phyloP scores from a whole-genome alignment of 2,888 invertebrate species.

The Tuberolachnus salignus region DNA sequence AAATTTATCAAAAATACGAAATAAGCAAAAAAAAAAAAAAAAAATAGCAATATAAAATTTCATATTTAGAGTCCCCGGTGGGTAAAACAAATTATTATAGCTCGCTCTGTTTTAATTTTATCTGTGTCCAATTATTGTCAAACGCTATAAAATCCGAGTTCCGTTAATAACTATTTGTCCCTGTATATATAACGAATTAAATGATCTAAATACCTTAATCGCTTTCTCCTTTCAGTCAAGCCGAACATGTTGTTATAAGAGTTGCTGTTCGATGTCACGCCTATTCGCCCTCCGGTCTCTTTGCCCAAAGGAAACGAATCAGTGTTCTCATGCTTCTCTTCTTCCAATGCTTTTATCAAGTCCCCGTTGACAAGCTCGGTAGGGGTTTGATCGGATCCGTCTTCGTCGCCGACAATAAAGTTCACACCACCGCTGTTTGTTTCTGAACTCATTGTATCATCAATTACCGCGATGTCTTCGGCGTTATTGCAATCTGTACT shows the following conservation, averaged over 20 bases:
- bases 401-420: conserved; percentile 58
- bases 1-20: too few relatives aligned
- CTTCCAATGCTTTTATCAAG: conserved; percentile 54
- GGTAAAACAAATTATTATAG: too few relatives aligned
- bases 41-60: too few relatives aligned
- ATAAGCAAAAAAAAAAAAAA: too few relatives aligned
- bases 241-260: conserved; percentile 62
- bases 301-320: conserved; percentile 60
- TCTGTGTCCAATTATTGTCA: too few relatives aligned
- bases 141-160: too few relatives aligned
- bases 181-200: background rate
- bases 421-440: conserved; percentile 54
- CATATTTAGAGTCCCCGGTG: too few relatives aligned
- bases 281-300: conserved; percentile 57
- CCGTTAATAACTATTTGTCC: too few relatives aligned
- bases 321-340: conserved; percentile 62
- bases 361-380: conserved; percentile 55
- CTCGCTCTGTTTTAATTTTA: too few relatives aligned
- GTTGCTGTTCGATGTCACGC: conserved; percentile 60
- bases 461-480: conserved; percentile 35
- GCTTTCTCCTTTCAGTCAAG: conserved; percentile 64
- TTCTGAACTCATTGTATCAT: conserved; percentile 49
- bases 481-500: conserved; percentile 44
- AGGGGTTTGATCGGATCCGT: conserved; percentile 52
- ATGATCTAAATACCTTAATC: conserved; percentile 63